These are phyloP conservation scores for Azemiops feae DNA, from an alignment of 2,113 vertebrate genomes.

Conservation along the genomic window DNA sequence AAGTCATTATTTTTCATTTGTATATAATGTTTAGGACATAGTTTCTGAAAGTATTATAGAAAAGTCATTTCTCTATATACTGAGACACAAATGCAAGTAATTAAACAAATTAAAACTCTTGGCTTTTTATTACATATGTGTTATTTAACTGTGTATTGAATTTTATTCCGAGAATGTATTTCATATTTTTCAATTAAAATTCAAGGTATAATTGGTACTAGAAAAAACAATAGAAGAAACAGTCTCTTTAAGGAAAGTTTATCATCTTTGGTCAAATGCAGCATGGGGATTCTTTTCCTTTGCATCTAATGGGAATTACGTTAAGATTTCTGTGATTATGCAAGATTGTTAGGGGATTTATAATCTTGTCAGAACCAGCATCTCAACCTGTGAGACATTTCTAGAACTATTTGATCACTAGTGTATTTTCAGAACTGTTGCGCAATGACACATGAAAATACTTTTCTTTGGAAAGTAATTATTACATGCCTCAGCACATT, in stretches of 20 bases:
- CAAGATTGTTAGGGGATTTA: neutral
- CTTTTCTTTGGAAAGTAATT: neutral
- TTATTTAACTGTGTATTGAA: neutral
- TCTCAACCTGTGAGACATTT: neutral
- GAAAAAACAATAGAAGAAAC: neutral
- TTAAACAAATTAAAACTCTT: constrained; percentile 35
- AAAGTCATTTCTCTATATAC: neutral
- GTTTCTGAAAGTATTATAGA: neutral
- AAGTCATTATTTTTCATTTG: constrained; percentile 12
- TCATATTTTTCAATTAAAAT: neutral
- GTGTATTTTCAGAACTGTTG: neutral
- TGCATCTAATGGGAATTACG: neutral
- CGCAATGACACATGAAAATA: neutral
- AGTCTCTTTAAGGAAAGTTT: neutral
- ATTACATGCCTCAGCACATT: neutral
- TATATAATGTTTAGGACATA: constrained; percentile 28
- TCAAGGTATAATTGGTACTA: neutral
- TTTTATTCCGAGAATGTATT: neutral
- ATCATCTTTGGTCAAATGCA: neutral
- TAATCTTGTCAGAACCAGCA: neutral
- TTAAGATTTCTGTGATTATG: neutral
- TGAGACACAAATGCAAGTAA: constrained; percentile 18
- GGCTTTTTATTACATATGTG: constrained; percentile 44
- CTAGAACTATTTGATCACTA: neutral
- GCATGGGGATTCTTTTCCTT: neutral